Evolutionary conservation across 2,113 vertebrate genomes (phyloP).

Genomic region (Campylomormyrus tamandua): DNA sequence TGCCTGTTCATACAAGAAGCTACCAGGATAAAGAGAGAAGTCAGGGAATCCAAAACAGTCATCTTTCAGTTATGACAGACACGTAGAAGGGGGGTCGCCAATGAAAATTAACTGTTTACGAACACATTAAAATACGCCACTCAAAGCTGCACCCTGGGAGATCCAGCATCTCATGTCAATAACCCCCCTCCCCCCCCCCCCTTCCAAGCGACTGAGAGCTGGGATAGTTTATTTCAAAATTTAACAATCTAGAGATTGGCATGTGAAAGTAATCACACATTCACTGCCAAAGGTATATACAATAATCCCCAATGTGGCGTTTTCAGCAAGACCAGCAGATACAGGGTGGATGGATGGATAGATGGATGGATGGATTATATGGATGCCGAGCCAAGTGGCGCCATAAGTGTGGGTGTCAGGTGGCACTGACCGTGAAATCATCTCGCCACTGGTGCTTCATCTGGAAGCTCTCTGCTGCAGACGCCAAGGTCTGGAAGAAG

Average conservation of each 20-base stretch:
- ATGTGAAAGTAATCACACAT: not conserved
- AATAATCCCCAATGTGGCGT: not conserved
- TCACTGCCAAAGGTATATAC: not conserved
- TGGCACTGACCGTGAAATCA: conserved; percentile 75
- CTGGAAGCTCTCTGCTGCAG: conserved; percentile 84
- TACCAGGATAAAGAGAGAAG: not conserved
- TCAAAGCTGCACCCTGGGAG: not conserved
- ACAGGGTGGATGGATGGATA: not conserved
- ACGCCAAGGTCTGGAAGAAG: conserved; percentile 73
- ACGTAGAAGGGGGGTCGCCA: not conserved
- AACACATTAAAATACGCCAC: not conserved
- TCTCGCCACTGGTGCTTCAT: conserved; percentile 82
- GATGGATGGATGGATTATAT: not conserved
- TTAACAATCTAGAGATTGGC: not conserved
- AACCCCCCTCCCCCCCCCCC: no score
- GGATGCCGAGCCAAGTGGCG: not conserved
- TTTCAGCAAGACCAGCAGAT: not conserved
- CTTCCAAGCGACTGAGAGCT: not conserved
- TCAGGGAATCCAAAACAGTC: not conserved
- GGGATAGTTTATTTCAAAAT: not conserved
- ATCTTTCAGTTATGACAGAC: not conserved
- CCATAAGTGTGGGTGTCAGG: not conserved
- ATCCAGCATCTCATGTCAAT: not conserved
- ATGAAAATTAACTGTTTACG: not conserved
- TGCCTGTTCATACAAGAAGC: not conserved